These are phyloP conservation scores for Oligia fasciuncula DNA, from an alignment of 2,888 invertebrate species.

Conservation along the genomic window DNA sequence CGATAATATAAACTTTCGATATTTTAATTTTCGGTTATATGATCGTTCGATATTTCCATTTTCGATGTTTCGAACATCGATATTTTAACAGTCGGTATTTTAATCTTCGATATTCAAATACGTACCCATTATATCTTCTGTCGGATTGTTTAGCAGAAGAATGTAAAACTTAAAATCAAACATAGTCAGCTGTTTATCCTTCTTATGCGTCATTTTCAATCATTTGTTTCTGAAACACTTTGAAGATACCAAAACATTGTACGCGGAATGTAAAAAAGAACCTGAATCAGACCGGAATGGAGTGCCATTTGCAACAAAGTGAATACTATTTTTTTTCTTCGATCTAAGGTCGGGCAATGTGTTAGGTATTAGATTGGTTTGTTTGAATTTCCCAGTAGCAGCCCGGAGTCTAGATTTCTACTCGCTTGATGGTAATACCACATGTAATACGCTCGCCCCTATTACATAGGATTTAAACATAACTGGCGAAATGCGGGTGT, in stretches of 20 bases:
- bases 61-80: too few species aligned
- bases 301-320: not conserved
- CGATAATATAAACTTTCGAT: too few species aligned
- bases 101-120: too few species aligned
- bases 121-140: too few species aligned
- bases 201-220: constrained; percentile 25
- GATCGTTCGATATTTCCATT: too few species aligned
- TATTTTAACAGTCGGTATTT: too few species aligned
- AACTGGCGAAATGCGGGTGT: not conserved
- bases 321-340: not conserved
- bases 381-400: not conserved
- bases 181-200: constrained; percentile 38
- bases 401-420: not conserved
- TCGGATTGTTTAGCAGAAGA: constrained; percentile 28
- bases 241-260: constrained; percentile 32
- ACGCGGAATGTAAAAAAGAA: constrained; percentile 3
- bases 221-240: constrained; percentile 38
- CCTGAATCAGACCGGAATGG: not conserved
- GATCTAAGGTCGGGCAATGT: not conserved
- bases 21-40: too few species aligned
- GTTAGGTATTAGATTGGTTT: not conserved
- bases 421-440: not conserved
- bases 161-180: constrained; percentile 42
- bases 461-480: not conserved
- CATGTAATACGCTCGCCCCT: not conserved